These are phyloP conservation scores for Geophilus truncorum DNA, from an alignment of 2,888 invertebrate species.

Conservation along the genomic window DNA sequence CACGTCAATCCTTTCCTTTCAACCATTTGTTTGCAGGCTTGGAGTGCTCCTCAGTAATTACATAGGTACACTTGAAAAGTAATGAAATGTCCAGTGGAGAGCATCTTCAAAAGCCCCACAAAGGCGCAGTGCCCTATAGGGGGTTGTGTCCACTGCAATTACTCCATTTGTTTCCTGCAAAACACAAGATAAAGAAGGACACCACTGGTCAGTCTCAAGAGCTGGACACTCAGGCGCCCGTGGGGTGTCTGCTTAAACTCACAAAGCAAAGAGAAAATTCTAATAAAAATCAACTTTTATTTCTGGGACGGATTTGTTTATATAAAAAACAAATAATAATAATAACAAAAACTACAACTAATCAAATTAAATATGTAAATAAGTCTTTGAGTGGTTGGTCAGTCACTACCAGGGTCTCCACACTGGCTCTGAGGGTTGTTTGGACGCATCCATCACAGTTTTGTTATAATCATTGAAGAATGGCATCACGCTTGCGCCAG, in stretches of 20 bases:
- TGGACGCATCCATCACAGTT: neutral
- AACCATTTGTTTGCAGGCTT: neutral
- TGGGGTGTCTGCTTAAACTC: neutral
- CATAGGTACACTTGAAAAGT: neutral
- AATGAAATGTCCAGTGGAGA: conserved; percentile 1
- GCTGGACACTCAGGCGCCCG: neutral
- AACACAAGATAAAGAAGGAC: neutral
- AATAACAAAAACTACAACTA: neutral
- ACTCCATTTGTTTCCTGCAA: neutral
- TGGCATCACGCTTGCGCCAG: neutral
- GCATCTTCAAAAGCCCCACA: neutral
- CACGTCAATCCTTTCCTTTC: neutral
- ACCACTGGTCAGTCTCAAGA: conserved; percentile 4
- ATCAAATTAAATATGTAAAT: neutral
- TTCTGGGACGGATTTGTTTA: neutral
- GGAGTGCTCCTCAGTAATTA: neutral
- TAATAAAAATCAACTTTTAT: neutral
- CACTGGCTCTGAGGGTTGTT: neutral
- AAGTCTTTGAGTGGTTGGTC: neutral
- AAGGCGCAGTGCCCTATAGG: neutral
- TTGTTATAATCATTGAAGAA: neutral
- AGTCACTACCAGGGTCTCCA: neutral
- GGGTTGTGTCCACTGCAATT: conserved; percentile 5
- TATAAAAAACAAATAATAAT: neutral
- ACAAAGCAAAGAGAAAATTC: neutral